phyloP scores from a whole-genome alignment of 2,113 vertebrate species.

The Platichthys stellatus region DNA sequence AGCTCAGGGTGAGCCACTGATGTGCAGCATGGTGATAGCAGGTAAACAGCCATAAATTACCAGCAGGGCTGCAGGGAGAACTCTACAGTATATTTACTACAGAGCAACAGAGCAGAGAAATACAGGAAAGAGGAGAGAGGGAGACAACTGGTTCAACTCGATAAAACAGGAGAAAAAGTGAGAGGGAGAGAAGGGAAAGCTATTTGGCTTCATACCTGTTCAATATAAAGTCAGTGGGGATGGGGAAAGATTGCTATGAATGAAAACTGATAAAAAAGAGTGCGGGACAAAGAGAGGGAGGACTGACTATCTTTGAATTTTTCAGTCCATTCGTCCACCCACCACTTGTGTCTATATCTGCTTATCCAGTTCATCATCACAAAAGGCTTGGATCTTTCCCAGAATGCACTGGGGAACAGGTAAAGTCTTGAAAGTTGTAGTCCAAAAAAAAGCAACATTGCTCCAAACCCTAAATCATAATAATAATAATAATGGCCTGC shows the following conservation, averaged over 20 bases:
- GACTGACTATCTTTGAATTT: constrained; percentile 32
- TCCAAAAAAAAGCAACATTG: background rate
- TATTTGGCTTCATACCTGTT: constrained; percentile 50
- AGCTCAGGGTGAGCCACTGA: constrained; percentile 18
- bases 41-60: constrained; percentile 72
- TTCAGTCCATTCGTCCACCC: constrained; percentile 17
- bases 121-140: constrained; percentile 16
- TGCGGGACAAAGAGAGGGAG: background rate
- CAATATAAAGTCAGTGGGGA: constrained; percentile 51
- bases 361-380: background rate
- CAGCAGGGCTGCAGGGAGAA: constrained; percentile 55
- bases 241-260: constrained; percentile 36
- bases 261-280: too few species aligned
- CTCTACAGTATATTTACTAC: constrained; percentile 70
- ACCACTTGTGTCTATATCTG: constrained; percentile 20
- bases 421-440: background rate
- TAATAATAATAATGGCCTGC: too few species aligned
- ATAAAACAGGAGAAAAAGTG: constrained; percentile 42
- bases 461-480: background rate
- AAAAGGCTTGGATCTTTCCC: background rate
- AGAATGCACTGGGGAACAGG: background rate
- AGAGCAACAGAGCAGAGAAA: constrained; percentile 54
- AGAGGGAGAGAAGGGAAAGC: constrained; percentile 42
- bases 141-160: constrained; percentile 16
- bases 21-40: constrained; percentile 33